Base-by-base conservation (phyloP, 2,888 invertebrate species). In the Amiota communis region DNA sequence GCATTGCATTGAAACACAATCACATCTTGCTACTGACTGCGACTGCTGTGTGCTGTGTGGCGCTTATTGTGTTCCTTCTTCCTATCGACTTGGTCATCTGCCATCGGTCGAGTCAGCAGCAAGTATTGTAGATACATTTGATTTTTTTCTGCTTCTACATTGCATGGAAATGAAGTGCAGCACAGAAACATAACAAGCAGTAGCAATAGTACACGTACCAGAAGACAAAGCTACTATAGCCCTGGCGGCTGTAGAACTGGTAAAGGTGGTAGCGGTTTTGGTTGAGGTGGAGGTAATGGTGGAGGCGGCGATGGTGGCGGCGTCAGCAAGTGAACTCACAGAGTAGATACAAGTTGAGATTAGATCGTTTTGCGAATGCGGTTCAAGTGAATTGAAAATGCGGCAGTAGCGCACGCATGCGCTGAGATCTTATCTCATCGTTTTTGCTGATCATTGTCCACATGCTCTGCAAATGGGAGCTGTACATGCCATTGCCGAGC, bases 21-120 rank as follows among this genome's bases (percentile, higher is more conserved):
- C 56, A 71, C 70, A 63, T 49, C 65, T 70, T 72, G 49, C 76
- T 68, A 67, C 69, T 70, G 49, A 77, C 76, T 72, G 76, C 74
- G 15, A 74, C 78, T 72, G 61, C 36, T 68, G 46, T 67, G 17
- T 56, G 17, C 23, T 56, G 53, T 82, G 80, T 84, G 84, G 86
- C 84, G 84, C 84, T 86, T 85, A 77, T 78, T 76, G 77, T 75
- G 36, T 36, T 36, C 36, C 36, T 36, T 36, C 36, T 36, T 75
- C 79, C 82, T 83, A 85, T 85, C 86, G 79, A 75, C 73, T 77
- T 83, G 82, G 79, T 77, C 81, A 85, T 84, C 84, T 76, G 48
- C 59, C 65, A 61, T 49, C 59, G 48, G 64, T 36, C 74, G 9
- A 48, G 74, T 47, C 11, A 53, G 49, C 10, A 48, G 72, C 74